Conservation (phyloP, 2,113 vertebrate genomes). For the Paracanthobrama guichenoti region DNA sequence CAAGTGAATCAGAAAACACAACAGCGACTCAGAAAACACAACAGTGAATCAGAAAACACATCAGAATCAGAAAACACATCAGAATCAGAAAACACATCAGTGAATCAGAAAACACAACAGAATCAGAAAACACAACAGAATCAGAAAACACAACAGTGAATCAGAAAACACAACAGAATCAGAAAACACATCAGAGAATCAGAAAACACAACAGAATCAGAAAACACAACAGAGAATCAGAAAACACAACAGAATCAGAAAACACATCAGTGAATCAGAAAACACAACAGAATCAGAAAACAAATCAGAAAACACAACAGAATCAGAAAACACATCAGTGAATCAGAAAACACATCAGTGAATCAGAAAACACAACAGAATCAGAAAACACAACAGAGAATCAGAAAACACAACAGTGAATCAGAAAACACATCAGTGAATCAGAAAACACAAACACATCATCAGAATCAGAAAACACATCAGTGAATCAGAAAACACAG, state of each 20-base stretch:
- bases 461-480: no score
- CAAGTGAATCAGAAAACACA: neutral
- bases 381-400: no score
- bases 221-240: neutral
- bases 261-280: neutral
- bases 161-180: neutral
- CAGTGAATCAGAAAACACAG: no score
- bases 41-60: neutral
- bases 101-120: neutral
- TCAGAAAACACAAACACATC: no score
- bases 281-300: neutral
- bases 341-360: no score
- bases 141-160: no score
- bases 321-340: no score
- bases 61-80: neutral
- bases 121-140: neutral
- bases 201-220: neutral
- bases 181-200: neutral
- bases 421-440: no score
- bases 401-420: no score
- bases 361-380: no score
- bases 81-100: neutral
- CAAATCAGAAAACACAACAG: no score
- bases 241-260: neutral
- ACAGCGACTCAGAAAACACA: neutral